phyloP scores from a whole-genome alignment of 2,888 invertebrate genomes.

The Luperina testacea region DNA sequence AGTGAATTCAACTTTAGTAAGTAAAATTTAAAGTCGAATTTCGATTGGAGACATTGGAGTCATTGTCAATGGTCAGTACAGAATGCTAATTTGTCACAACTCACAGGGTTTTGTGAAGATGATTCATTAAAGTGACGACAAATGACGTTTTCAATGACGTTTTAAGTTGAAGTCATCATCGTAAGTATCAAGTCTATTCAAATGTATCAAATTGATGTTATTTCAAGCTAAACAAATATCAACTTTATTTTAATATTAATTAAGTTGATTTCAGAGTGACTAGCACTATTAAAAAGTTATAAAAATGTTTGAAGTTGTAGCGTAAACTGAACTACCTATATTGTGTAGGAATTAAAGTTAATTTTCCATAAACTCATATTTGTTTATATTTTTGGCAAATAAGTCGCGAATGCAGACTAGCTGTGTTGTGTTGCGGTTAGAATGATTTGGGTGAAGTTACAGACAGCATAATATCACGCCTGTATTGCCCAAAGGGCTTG shows the following conservation, averaged over 20 bases:
- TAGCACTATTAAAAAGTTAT: no score
- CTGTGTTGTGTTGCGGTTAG: background rate
- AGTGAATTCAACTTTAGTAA: rapidly evolving
- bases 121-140: constrained; percentile 8
- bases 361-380: no score
- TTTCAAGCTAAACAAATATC: no score
- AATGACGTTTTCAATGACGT: background rate
- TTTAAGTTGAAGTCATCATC: background rate
- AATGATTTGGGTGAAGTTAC: background rate
- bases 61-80: background rate
- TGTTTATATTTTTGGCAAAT: no score
- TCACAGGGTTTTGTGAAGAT: constrained; percentile 10
- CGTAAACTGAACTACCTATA: no score
- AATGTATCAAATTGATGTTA: no score
- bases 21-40: background rate
- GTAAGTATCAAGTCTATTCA: no score
- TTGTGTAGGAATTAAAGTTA: no score
- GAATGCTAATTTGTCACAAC: constrained; percentile 32
- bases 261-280: no score
- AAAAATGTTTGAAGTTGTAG: no score
- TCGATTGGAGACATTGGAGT: background rate
- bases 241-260: no score
- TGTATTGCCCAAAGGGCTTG: background rate
- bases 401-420: background rate
- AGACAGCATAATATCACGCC: no score